A percentile compares a stretch with the other conserved stretches of the same genome.
Conservation (phyloP, 2,113 vertebrate species). For the Ammodytes marinus region DNA sequence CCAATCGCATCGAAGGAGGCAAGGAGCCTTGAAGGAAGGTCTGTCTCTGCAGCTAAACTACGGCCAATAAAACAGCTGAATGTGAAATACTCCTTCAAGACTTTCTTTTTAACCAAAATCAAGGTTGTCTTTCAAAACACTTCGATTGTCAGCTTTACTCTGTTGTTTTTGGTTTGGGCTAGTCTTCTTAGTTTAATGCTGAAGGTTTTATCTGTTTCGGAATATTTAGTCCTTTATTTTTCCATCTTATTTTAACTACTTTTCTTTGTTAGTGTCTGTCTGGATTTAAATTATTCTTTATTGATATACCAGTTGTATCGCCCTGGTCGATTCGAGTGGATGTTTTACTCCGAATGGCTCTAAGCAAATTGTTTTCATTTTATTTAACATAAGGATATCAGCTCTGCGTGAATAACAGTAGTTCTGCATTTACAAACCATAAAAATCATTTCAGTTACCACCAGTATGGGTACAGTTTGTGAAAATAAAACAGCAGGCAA, state of each 20-base stretch:
- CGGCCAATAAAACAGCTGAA: constrained; percentile 7
- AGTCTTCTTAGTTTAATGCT: not conserved
- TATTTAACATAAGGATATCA: constrained; percentile 23
- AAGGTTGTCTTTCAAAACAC: constrained; percentile 33
- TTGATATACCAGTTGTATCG: constrained; percentile 24
- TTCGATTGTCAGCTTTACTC: constrained; percentile 37
- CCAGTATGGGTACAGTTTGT: not conserved
- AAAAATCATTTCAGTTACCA: constrained; percentile 1
- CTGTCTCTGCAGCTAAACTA: constrained; percentile 30
- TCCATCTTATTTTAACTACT: constrained; percentile 38
- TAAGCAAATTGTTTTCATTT: constrained; percentile 44
- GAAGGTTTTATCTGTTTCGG: constrained; percentile 25
- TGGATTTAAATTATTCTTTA: constrained; percentile 39
- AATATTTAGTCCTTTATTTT: constrained; percentile 30
- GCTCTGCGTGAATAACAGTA: constrained; percentile 24
- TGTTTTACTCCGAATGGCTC: constrained; percentile 35
- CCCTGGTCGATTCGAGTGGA: constrained; percentile 4
- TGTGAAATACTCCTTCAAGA: constrained; percentile 16
- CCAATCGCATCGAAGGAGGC: constrained; percentile 11
- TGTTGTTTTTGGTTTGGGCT: constrained; percentile 4
- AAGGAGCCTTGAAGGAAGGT: constrained; percentile 35
- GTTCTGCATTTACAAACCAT: not conserved
- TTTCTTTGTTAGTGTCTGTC: constrained; percentile 23
- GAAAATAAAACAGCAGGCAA: constrained; percentile 13
- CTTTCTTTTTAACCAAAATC: not conserved